phyloP scores from a whole-genome alignment of 2,113 vertebrate genomes.

The Amphilophus citrinellus region DNA sequence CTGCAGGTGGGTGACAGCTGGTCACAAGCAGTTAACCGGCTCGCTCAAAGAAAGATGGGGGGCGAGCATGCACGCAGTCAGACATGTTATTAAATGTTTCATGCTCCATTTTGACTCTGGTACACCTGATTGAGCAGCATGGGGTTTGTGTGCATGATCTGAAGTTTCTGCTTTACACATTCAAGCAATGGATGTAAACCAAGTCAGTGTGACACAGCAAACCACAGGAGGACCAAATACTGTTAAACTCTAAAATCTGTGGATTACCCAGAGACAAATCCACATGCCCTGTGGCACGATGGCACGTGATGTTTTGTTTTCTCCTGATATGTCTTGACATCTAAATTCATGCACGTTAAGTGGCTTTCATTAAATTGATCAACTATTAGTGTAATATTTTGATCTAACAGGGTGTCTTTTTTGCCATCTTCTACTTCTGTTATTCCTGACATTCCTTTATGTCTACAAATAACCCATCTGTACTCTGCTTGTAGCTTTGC shows the following conservation, averaged over 20 bases:
- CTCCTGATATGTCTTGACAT: not conserved
- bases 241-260: not conserved
- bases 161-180: not conserved
- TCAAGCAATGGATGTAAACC: not conserved
- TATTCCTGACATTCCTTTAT: not conserved
- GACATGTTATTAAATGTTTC: constrained; percentile 27
- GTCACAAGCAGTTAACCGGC: constrained; percentile 22
- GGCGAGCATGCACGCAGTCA: not conserved
- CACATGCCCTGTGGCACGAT: no score
- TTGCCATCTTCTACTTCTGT: not conserved
- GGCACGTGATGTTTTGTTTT: no score
- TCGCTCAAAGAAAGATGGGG: not conserved
- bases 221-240: not conserved
- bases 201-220: not conserved
- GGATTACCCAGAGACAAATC: not conserved
- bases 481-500: constrained; percentile 6
- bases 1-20: constrained; percentile 37
- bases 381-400: not conserved
- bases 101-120: not conserved
- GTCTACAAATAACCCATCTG: not conserved
- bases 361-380: not conserved
- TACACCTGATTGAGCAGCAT: constrained; percentile 19
- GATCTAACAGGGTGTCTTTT: not conserved
- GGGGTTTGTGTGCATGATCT: not conserved
- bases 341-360: not conserved